Base-by-base conservation (phyloP, 2,113 vertebrate species). In the Sisor rabdophorus region DNA sequence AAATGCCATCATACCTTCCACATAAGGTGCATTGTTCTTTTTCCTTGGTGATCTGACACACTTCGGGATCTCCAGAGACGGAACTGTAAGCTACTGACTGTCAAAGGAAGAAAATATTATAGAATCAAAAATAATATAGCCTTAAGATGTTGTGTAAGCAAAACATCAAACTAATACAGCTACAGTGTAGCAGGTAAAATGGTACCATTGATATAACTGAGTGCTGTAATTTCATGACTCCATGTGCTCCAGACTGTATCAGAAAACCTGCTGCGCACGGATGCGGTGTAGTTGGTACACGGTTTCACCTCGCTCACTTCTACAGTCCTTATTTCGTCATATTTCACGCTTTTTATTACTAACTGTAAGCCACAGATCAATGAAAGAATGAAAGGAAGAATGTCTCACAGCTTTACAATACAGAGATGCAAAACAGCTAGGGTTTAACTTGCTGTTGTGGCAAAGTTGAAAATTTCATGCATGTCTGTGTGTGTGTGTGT, bases 11-110 rank as follows among this genome's bases (percentile, higher is more conserved):
- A 28, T 67, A 80, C 79, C 79, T 67, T 72, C 79, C 79, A 80
- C 79, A 80, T 80, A 19, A 80, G 53, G 24, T 52, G 59, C 6
- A 80, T 24, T 13, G 2, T n/a, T 40, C 79, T 76, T 10, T 32
- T 65, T 6, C 60, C 68, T 19, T 15, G 0, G 2, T 67, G 24
- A 53, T 2, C 11, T n/a, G 22, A 9, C 12, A 58, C 20, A 76
- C 74, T 36, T 72, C 59, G 32, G n/a, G 59, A 53, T 26, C 74
- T 72, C 73, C 73, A 80, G 4, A 80, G 59, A 52, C 50, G 55
- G 22, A 80, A 26, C 30, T 24, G 26, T 13, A 76, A 71, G 22
- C 32, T 16, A 40, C 50, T 72, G 26, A 80, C 78, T 80, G 56
- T 24, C 26, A 32, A 75, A 8, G 11, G 0, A 58, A 72, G 52